Percentiles rank a stretch among this genome's conserved stretches.
Evolutionary conservation across 2,113 vertebrate genomes (phyloP).

Genomic region (Halichoeres trimaculatus): DNA sequence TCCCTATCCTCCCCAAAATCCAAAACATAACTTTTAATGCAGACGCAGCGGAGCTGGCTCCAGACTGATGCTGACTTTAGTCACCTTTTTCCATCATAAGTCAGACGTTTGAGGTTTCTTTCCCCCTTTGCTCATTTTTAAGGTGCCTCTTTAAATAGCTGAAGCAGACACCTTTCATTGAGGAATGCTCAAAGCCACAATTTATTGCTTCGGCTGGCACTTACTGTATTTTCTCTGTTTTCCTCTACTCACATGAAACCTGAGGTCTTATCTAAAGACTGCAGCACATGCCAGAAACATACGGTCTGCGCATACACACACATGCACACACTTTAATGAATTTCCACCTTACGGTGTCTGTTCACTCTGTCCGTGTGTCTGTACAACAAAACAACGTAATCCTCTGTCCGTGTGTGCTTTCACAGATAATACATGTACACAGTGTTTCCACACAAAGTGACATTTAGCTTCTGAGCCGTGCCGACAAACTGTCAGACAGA

Average conservation of each 20-base stretch:
- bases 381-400: not conserved
- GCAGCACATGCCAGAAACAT: constrained; percentile 31
- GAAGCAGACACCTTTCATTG: constrained; percentile 19
- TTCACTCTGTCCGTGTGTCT: too few species aligned
- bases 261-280: constrained; percentile 1
- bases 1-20: constrained; percentile 35
- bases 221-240: constrained; percentile 22
- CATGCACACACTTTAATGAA: not conserved
- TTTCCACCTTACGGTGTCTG: not conserved
- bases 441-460: not conserved
- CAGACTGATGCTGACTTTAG: constrained; percentile 31
- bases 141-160: constrained; percentile 37
- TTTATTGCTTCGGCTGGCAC: constrained; percentile 11
- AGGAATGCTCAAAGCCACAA: not conserved
- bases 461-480: not conserved
- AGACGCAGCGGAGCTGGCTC: constrained; percentile 31
- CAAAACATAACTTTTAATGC: constrained; percentile 56
- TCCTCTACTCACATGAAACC: not conserved
- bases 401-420: not conserved
- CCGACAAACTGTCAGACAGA: constrained; percentile 2
- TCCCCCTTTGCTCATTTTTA: constrained; percentile 10
- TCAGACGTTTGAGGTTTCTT: constrained; percentile 32
- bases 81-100: constrained; percentile 56
- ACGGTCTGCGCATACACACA: not conserved
- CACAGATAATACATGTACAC: not conserved